phyloP scores from a whole-genome alignment of 2,113 vertebrate species.

The Hylia prasina region DNA sequence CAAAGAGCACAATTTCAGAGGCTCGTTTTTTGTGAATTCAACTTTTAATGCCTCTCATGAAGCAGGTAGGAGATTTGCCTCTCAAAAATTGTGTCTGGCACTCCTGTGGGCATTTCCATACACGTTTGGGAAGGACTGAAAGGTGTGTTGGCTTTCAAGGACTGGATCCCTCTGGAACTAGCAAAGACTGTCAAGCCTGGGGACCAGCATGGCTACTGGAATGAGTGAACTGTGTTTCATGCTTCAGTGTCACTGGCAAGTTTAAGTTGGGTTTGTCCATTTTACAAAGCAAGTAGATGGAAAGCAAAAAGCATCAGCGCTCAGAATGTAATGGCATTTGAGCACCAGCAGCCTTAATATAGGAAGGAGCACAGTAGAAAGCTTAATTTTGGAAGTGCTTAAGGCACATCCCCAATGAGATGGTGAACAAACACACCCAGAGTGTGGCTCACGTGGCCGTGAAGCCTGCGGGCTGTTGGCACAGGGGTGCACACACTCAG shows the following conservation, averaged over 20 bases:
- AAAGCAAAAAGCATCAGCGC: not conserved
- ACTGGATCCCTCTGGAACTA: not conserved
- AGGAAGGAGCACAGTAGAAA: not conserved
- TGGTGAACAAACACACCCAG: not conserved
- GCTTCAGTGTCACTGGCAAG: not conserved
- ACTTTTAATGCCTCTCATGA: not conserved
- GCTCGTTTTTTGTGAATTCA: not conserved
- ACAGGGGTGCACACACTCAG: rapidly evolving
- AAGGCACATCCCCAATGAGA: not conserved
- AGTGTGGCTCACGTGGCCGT: rapidly evolving
- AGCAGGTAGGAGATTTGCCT: not conserved
- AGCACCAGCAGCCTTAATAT: not conserved
- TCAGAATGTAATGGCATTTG: not conserved
- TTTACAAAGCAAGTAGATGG: rapidly evolving
- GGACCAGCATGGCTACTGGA: not conserved
- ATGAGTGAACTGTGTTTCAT: not conserved
- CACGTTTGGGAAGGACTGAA: not conserved
- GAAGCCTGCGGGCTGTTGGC: not conserved
- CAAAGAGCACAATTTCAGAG: not conserved
- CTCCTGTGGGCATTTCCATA: not conserved
- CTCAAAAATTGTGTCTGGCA: not conserved
- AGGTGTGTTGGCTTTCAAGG: not conserved
- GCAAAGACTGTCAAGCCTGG: not conserved
- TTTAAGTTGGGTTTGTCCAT: not conserved
- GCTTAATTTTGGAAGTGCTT: not conserved